Evolutionary conservation across 2,888 invertebrate species (phyloP), one percentile per base, ranked within the genome.

Genomic region (Drosophila monieri): DNA sequence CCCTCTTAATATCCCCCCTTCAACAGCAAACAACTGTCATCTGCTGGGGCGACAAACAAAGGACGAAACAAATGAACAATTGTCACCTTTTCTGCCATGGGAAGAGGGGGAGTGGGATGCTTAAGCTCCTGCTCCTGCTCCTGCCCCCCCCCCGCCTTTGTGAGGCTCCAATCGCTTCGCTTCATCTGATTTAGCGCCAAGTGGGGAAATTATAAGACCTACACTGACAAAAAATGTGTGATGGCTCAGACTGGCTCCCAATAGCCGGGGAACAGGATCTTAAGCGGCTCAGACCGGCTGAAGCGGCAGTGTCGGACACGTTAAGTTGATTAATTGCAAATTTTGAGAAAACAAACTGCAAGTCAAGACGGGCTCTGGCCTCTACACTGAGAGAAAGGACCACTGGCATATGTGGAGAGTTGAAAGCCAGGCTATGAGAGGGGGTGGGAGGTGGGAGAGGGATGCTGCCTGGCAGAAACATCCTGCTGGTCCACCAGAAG

Each of bases 291-390:
- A 21, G 44, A 9, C 35, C 6, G 12, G 37, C 23, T 18, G 35
- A 35, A 12, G 5, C n/a, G 25, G 14, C 6, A 9, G 27, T 18
- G 6, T 21, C n/a, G 44, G 35, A 46, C 30, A 18, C 18, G 18
- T 68, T 66, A 53, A 58, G 67, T 69, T 69, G 68, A 69, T 69
- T 66, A 69, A 69, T 67, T 69, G 68, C 54, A 55, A 58, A 59
- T 67, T 69, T 66, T 46, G 49, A 66, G 55, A 48, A 65, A 65
- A 66, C 65, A 64, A 64, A 65, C 65, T 47, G 43, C 58, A 32
- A 43, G 58, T 43, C 32, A 44, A 32, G 15, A 18, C 23, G 8
- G 52, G 37, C 25, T 1, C 15, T n/a, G 3, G 18, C 12, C 21
- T 21, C 3, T 21, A 14, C 55, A 55, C 51, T 35, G 44, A 21